Conservation (phyloP, 2,797 vertebrate genomes). For the Protosalanx chinensis region DNA sequence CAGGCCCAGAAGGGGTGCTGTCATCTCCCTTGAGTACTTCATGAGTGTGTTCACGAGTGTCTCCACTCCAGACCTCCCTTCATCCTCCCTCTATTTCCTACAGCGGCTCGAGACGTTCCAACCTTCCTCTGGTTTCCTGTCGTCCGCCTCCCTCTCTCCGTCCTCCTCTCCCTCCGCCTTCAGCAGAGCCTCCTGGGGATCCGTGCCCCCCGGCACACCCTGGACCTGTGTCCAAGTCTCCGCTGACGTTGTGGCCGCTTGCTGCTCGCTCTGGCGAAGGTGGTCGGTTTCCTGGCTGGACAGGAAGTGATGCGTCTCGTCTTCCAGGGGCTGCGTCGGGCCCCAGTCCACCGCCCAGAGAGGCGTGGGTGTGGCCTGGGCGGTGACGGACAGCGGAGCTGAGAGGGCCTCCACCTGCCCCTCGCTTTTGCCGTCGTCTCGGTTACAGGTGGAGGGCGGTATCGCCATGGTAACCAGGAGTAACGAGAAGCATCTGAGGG, state of each 20-base stretch:
- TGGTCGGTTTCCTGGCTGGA: constrained; percentile 70
- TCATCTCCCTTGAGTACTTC: background rate
- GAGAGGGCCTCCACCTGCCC: constrained; percentile 65
- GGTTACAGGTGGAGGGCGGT: constrained; percentile 68
- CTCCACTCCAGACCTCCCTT: constrained; percentile 45
- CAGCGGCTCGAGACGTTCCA: constrained; percentile 48
- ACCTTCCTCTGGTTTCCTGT: constrained; percentile 73
- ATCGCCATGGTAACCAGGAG: constrained; percentile 66
- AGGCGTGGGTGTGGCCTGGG: constrained; percentile 76
- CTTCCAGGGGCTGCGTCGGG: constrained; percentile 75
- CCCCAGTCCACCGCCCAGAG: constrained; percentile 81
- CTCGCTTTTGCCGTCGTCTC: constrained; percentile 58
- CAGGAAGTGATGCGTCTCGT: constrained; percentile 75
- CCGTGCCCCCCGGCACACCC: constrained; percentile 46
- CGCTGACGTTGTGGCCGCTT: constrained; percentile 46
- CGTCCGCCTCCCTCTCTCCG: constrained; percentile 61
- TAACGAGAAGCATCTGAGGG: constrained; percentile 63
- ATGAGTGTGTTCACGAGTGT: constrained; percentile 21
- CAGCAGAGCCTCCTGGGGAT: constrained; percentile 54
- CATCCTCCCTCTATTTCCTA: background rate
- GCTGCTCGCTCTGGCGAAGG: constrained; percentile 44
- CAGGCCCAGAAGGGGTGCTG: background rate
- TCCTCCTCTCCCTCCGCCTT: constrained; percentile 55
- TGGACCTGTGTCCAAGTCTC: constrained; percentile 62
- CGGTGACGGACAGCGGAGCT: constrained; percentile 69